These are phyloP conservation scores for Rhyacichthys aspro DNA, from an alignment of 2,797 vertebrate species.

Conservation along the genomic window DNA sequence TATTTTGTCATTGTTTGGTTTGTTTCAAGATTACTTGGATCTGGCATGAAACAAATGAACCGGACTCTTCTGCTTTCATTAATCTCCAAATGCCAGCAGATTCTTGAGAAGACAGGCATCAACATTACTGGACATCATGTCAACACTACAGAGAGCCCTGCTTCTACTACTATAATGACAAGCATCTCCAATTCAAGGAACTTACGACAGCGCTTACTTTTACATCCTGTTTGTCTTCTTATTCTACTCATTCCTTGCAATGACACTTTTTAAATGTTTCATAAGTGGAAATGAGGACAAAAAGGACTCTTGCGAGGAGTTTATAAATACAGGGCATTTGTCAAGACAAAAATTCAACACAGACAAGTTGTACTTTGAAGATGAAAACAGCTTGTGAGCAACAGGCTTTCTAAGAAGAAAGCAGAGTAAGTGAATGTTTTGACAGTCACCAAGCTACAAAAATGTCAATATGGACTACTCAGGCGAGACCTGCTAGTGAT, in stretches of 20 bases:
- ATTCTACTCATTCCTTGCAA: conserved; percentile 89
- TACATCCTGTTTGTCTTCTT: conserved; percentile 91
- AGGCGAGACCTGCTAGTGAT: conserved; percentile 75
- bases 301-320: conserved; percentile 86
- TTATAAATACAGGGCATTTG: conserved; percentile 70
- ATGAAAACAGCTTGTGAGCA: conserved; percentile 86
- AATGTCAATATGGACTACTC: conserved; percentile 55
- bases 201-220: conserved; percentile 90
- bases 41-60: conserved; percentile 64
- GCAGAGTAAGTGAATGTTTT: conserved; percentile 64
- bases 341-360: conserved; percentile 78
- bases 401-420: conserved; percentile 44
- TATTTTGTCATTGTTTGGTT: conserved; percentile 8
- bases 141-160: conserved; percentile 28
- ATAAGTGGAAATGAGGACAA: conserved; percentile 79
- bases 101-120: conserved; percentile 77
- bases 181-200: conserved; percentile 47
- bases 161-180: conserved; percentile 11
- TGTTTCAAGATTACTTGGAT: conserved; percentile 11
- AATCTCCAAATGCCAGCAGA: conserved; percentile 65
- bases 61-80: conserved; percentile 67
- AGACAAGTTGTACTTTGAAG: conserved; percentile 89
- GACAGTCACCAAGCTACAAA: conserved; percentile 76
- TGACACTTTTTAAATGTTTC: conserved; percentile 89
- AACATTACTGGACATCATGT: conserved; percentile 41